Base-by-base conservation (phyloP, 2,888 invertebrate genomes). In the Cantharis nigra region DNA sequence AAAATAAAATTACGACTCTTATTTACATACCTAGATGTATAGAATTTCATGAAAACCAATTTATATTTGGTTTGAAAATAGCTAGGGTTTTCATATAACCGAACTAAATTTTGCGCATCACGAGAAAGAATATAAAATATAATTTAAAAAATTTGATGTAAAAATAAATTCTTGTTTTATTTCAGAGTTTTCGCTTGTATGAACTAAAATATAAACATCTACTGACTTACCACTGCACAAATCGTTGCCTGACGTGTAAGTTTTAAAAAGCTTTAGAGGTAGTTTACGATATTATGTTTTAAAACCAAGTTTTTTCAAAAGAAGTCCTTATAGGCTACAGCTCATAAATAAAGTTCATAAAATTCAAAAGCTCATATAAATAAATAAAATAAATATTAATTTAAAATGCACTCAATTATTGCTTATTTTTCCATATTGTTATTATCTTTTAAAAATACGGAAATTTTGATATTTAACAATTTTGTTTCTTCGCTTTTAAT, bases 271-370 rank as follows among this genome's bases (percentile, higher is more conserved):
- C 49, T 49, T 49, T 70, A 9, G 75, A 63, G 67, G 62, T 13
- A 49, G 70, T 20, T 70, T 20, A 11, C 20, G 65, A 67, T 67
- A 9, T 20, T 16, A 67, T 11, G 23, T 67, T 67, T 26, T 10
- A 67, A 84, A 84, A 82, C 81, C 83, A 83, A 83, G 82, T 83
- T 83, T 83, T 82, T 30, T 10, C 16, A 16, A 10, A 30, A 30
- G 10, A 30, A 3, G 10, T 11, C 10, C 10, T 30, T 30, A 16
- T 16, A 10, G 28, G 10, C 28, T 10, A 30, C 28, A 11, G 10
- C 2, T 30, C 28, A 10, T 10, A 10, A 10, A 30, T 30, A 9
- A 28, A 30, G 28, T 30, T 10, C 3, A 30, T 30, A 30, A 30
- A 30, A 30, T 11, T 30, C 10, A 30, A 30, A 0, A 30, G 28